Percentiles rank a stretch among this genome's conserved stretches.
Evolutionary conservation across 2,888 invertebrate species (phyloP).

Genomic region (Caenorhabditis sp.): DNA sequence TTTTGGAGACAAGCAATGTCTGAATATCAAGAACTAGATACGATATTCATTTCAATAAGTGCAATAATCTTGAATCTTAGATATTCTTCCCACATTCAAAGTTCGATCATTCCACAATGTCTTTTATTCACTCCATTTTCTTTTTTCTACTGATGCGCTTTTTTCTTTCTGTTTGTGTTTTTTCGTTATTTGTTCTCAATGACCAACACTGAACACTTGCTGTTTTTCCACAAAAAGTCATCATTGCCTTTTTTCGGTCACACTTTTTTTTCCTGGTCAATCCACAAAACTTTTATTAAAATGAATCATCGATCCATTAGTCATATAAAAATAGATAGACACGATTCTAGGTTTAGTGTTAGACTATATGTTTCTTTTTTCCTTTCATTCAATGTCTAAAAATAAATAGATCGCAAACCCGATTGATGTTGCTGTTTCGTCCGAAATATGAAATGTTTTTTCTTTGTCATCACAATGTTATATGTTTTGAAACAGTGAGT

Average conservation of each 20-base stretch:
- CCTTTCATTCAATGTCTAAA: background rate
- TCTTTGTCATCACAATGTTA: background rate
- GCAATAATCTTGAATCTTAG: background rate
- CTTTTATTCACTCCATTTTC: background rate
- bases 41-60: background rate
- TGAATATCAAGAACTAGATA: background rate
- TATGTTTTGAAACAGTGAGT: background rate
- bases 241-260: background rate
- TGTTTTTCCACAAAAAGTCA: background rate
- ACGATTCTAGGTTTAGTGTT: background rate
- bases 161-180: background rate
- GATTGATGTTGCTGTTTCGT: background rate
- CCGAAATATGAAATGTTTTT: background rate
- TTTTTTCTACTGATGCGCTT: background rate
- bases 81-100: background rate
- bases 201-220: background rate
- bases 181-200: constrained; percentile 6
- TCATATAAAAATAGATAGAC: background rate
- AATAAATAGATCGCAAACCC: background rate
- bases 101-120: background rate
- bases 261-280: background rate
- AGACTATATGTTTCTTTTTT: background rate
- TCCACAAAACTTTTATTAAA: background rate
- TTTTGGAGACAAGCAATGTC: too few species aligned
- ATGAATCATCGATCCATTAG: background rate